Base-by-base conservation (phyloP, 2,888 invertebrate genomes). In the Hedychridium roseum region DNA sequence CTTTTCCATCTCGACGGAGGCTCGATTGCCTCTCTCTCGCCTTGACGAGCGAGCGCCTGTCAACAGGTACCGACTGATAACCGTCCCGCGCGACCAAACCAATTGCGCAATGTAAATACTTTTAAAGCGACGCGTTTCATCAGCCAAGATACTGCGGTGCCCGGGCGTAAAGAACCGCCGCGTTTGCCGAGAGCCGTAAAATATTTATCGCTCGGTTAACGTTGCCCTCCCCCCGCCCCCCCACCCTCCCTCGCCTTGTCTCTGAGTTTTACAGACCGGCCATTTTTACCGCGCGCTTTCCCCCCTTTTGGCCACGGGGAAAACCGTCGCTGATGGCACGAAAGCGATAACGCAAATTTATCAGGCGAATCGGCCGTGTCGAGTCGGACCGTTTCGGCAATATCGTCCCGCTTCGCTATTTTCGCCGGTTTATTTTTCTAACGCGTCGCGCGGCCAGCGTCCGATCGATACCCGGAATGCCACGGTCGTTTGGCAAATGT, bases 401-500 rank as follows among this genome's bases (percentile, higher is more conserved):
- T 9, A 12, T 20, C 37, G 18, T 18, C 2, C 16, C 9, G 17
- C 16, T 37, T 18, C 32, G 32, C 30, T 35, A 14, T 43, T 6
- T 11, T 2, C 21, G 43, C 23, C 49, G 49, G 45, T 50, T 18
- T 18, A 23, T 14, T n/a, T n/a, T n/a, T n/a, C n/a, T n/a, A n/a
- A n/a, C n/a, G n/a, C n/a, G n/a, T n/a, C n/a, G n/a, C n/a, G n/a
- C n/a, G n/a, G n/a, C n/a, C n/a, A n/a, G n/a, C n/a, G n/a, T n/a
- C n/a, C n/a, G n/a, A n/a, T n/a, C n/a, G n/a, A n/a, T n/a, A n/a
- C n/a, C n/a, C 3, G 35, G 23, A 18, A 28, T 27, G 16, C 18
- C 30, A 26, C 36, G 43, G 28, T 48, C 48, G 48, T 43, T 48
- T 31, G 32, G 48, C 15, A 48, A 43, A 48, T 36, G 37, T 43